Percentiles rank a stretch among this genome's conserved stretches.
phyloP scores from a whole-genome alignment of 2,113 vertebrate species.

The Erythrocercus mccallii region DNA sequence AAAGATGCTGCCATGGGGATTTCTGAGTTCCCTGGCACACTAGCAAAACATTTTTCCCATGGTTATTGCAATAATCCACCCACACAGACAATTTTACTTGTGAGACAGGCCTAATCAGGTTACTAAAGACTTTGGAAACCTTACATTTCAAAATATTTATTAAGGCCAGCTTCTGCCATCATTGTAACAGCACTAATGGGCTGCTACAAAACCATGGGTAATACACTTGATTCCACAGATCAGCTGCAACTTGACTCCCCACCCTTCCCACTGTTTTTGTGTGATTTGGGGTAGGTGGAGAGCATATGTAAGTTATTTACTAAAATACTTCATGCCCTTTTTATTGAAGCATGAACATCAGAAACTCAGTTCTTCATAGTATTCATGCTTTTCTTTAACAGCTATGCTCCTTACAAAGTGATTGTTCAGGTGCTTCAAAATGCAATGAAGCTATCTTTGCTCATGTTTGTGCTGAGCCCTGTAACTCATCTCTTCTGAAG shows the following conservation, averaged over 20 bases:
- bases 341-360: not conserved
- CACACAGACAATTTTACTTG: not conserved
- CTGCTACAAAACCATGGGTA: not conserved
- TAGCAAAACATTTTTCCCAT: not conserved
- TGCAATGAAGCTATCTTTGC: not conserved
- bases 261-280: not conserved
- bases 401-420: not conserved
- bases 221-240: not conserved
- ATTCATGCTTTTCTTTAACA: not conserved
- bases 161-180: not conserved
- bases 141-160: not conserved
- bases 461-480: not conserved
- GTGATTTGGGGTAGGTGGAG: rapidly evolving
- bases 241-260: not conserved
- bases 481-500: not conserved
- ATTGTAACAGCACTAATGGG: not conserved
- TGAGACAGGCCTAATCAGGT: not conserved
- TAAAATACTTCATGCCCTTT: not conserved
- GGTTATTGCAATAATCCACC: not conserved
- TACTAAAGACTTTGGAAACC: not conserved
- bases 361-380: not conserved
- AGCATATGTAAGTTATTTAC: not conserved
- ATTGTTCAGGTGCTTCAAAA: not conserved
- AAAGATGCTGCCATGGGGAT: not conserved
- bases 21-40: not conserved